phyloP scores from a whole-genome alignment of 1,140 invertebrate species.

The Trypoxylus dichotomus region DNA sequence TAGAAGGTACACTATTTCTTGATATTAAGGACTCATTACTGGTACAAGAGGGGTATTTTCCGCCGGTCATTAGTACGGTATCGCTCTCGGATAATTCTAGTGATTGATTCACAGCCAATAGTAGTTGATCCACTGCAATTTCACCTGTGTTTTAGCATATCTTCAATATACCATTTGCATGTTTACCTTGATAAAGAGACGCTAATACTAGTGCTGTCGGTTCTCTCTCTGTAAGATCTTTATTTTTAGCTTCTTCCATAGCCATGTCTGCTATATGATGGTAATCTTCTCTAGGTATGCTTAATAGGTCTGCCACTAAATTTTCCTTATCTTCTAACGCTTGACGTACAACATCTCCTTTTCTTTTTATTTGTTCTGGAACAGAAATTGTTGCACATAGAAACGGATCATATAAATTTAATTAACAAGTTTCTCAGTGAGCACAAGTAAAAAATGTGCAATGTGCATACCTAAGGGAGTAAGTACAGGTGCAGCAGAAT shows the following conservation, averaged over 20 bases:
- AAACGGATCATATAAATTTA: not conserved
- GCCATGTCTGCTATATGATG: constrained; percentile 68
- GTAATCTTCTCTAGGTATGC: constrained; percentile 72
- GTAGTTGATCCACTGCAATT: constrained; percentile 54
- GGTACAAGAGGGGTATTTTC: constrained; percentile 42
- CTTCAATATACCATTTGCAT: constrained; percentile 27
- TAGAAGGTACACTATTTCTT: constrained; percentile 53
- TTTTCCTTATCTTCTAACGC: constrained; percentile 74
- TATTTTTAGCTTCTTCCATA: constrained; percentile 52
- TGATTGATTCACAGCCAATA: constrained; percentile 56
- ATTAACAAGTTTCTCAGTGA: not conserved
- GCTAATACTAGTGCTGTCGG: constrained; percentile 70
- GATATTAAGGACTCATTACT: constrained; percentile 45
- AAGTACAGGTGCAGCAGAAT: constrained; percentile 75
- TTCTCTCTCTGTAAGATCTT: constrained; percentile 60
- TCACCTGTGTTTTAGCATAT: constrained; percentile 2
- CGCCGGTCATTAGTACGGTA: constrained; percentile 48
- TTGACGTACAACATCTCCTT: constrained; percentile 70
- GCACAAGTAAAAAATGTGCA: constrained; percentile 1
- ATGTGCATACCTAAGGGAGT: constrained; percentile 72
- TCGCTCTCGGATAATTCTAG: constrained; percentile 57
- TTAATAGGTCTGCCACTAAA: constrained; percentile 74
- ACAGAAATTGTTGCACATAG: not conserved
- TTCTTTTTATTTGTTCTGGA: constrained; percentile 69
- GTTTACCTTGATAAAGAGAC: constrained; percentile 70